Evolutionary conservation across 2,797 vertebrate genomes (phyloP).

Genomic region (Xenops minutus): DNA sequence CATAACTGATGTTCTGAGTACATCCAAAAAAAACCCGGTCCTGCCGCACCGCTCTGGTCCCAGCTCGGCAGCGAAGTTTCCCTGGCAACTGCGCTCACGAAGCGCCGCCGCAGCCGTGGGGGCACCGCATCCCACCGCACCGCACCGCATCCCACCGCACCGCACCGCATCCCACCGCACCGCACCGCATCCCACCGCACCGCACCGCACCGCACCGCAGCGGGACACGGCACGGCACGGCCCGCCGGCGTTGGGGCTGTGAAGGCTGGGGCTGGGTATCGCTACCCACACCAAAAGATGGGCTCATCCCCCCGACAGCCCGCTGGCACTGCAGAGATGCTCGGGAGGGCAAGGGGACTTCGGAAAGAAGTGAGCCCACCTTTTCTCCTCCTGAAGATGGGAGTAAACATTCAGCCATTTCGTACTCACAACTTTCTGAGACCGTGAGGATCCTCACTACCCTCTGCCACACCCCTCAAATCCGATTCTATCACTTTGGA

Average conservation of each 20-base stretch:
- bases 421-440: background rate
- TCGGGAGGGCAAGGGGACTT: background rate
- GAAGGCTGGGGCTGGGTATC: background rate
- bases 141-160: background rate
- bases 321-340: background rate
- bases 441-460: fast-evolving
- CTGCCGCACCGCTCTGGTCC: background rate
- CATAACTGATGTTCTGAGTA: background rate
- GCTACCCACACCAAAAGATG: background rate
- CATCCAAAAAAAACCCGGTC: background rate
- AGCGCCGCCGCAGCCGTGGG: background rate
- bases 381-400: background rate
- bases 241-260: background rate
- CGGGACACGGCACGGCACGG: fast-evolving
- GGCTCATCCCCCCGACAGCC: background rate
- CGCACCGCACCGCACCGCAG: fast-evolving
- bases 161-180: fast-evolving
- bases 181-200: fast-evolving
- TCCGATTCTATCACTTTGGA: background rate
- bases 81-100: background rate
- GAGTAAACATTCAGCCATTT: background rate
- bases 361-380: background rate
- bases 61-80: background rate
- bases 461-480: background rate
- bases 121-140: background rate